Conservation (phyloP, 2,113 vertebrate genomes). For the Oncorhynchus tshawytscha region DNA sequence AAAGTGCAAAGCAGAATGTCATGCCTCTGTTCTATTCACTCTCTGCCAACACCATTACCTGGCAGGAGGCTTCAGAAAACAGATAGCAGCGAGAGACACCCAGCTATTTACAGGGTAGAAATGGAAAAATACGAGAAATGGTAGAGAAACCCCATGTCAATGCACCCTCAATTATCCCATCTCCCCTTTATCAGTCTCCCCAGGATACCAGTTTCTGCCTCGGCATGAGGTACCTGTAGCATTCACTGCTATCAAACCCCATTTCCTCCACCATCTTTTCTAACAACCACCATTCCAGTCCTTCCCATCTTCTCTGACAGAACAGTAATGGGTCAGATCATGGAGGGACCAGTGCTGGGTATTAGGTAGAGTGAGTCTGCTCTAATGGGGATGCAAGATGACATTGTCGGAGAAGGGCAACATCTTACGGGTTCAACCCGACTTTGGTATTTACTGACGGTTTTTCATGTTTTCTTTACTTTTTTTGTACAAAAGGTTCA, state of each 20-base stretch:
- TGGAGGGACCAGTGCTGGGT: not conserved
- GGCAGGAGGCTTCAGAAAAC: not conserved
- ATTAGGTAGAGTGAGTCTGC: not conserved
- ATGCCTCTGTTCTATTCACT: too few species aligned
- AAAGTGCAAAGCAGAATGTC: not conserved
- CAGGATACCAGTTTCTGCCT: constrained; percentile 28
- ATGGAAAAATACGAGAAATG: constrained; percentile 32
- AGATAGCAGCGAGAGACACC: not conserved
- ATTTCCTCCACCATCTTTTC: constrained; percentile 44
- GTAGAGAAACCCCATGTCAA: constrained; percentile 23
- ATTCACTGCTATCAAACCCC: constrained; percentile 48
- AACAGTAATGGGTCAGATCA: constrained; percentile 2
- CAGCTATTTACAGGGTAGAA: not conserved
- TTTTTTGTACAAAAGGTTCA: too few species aligned
- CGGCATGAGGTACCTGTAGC: constrained; percentile 39
- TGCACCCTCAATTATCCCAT: constrained; percentile 42
- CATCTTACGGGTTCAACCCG: too few species aligned
- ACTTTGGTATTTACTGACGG: too few species aligned
- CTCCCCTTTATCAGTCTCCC: constrained; percentile 29
- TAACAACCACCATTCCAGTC: constrained; percentile 36
- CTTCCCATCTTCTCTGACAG: constrained; percentile 5
- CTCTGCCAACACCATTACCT: too few species aligned
- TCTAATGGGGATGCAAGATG: not conserved
- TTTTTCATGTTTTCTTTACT: too few species aligned
- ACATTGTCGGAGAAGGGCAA: too few species aligned